Evolutionary conservation across 2,797 vertebrate species (phyloP), one percentile per base, ranked within the genome.

Genomic region (Gymnoscopelus braueri): DNA sequence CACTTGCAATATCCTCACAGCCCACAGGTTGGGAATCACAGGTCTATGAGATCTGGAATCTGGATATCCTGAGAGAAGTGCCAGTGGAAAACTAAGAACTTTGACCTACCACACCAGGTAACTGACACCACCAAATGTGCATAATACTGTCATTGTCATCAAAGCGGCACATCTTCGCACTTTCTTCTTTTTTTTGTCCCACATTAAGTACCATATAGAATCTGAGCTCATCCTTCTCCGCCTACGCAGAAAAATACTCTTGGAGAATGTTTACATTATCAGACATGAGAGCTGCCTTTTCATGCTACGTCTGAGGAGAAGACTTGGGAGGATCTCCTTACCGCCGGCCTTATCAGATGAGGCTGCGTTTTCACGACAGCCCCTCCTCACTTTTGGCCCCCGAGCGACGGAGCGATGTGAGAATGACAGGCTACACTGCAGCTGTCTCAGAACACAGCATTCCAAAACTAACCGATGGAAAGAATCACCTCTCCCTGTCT

Each of bases 341-440:
- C 84, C 81, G 52, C 79, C 72, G 75, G 65, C 81, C 87, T 88
- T 89, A 87, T 92, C 91, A 84, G 86, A 89, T 84, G 83, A 86
- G 71, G 72, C 71, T 79, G 67, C 87, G 78, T 82, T 84, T 86
- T 78, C 39, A 44, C 74, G 73, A 72, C 67, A 79, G 69, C 77
- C 90, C 70, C 73, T 89, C 75, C 84, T 82, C 71, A 60, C 83
- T 87, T 86, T 80, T 71, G 62, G 84, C 83, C 90, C 85, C 9
- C 48, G 70, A 84, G 90, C 80, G 69, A 85, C 86, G 81, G 70
- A 79, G 74, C 82, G 84, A 87, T 58, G 39, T 51, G 75, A 84
- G 84, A 84, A 77, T 77, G 90, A 88, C 87, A 84, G 91, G 91
- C 91, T 87, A 92, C 90, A 91, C 91, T 84, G 90, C 90, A 94